Percentiles rank a stretch among this genome's conserved stretches.
Evolutionary conservation across 2,888 invertebrate species (phyloP).

Genomic region (Archips crataeganus): DNA sequence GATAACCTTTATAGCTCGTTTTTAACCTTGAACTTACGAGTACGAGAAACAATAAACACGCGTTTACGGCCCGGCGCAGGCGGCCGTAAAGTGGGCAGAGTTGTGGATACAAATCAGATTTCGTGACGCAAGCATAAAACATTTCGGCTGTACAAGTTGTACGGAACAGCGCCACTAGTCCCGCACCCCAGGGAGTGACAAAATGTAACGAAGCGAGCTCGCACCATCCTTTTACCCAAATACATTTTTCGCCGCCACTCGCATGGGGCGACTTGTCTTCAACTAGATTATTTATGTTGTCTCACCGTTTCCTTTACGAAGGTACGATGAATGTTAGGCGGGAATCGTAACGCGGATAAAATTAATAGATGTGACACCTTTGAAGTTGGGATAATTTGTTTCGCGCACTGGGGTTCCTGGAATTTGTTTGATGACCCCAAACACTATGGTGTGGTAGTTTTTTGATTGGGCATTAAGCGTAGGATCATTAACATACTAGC

Average conservation of each 20-base stretch:
- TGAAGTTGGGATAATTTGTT: conserved; percentile 42
- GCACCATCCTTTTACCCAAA: conserved; percentile 76
- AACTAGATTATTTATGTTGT: conserved; percentile 79
- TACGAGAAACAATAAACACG: conserved; percentile 71
- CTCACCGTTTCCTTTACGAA: conserved; percentile 62
- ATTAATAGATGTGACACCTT: conserved; percentile 42
- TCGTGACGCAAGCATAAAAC: conserved; percentile 77
- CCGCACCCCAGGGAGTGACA: conserved; percentile 76
- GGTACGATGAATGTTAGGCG: conserved; percentile 65
- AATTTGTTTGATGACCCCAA: not conserved
- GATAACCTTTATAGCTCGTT: conserved; percentile 36
- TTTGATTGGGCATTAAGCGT: conserved; percentile 2
- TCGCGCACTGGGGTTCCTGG: conserved; percentile 22
- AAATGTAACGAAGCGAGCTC: conserved; percentile 82
- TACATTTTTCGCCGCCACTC: conserved; percentile 76
- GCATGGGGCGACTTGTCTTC: conserved; percentile 67
- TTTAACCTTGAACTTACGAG: conserved; percentile 59
- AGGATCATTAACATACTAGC: not conserved
- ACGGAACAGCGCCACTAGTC: conserved; percentile 57
- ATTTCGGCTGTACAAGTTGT: conserved; percentile 64
- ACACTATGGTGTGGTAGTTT: not conserved
- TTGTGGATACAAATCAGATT: conserved; percentile 80
- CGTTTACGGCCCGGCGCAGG: conserved; percentile 65
- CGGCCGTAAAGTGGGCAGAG: conserved; percentile 65
- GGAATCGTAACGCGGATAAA: conserved; percentile 52